Conservation (phyloP, 2,888 invertebrate species). For the Amblyjoppa proteus region DNA sequence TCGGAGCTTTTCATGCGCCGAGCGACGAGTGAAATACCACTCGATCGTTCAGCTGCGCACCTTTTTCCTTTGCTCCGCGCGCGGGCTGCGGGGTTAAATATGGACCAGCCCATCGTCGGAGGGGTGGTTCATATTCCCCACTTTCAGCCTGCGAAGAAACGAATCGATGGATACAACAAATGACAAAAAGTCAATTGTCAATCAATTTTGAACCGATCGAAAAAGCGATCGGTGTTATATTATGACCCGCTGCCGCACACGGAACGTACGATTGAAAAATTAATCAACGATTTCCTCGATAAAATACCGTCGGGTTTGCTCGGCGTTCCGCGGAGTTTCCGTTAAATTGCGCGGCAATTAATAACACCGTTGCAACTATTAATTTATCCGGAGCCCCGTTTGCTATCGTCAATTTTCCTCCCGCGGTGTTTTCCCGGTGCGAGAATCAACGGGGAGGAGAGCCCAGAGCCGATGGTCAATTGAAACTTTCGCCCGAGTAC, state of each 20-base stretch:
- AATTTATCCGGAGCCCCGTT: conserved; percentile 34
- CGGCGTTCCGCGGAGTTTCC: neutral
- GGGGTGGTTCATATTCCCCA: too few species aligned
- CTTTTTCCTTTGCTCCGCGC: neutral
- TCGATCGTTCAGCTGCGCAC: neutral
- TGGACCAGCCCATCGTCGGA: too few species aligned
- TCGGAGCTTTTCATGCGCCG: neutral
- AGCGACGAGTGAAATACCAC: neutral
- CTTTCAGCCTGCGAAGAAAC: neutral
- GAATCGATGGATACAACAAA: neutral
- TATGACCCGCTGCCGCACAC: neutral
- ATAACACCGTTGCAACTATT: conserved; percentile 40
- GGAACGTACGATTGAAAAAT: conserved; percentile 36
- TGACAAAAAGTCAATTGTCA: neutral
- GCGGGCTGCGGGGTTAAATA: too few species aligned
- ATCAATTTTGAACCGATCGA: conserved; percentile 47
- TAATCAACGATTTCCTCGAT: conserved; percentile 13
- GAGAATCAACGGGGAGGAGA: conserved; percentile 7
- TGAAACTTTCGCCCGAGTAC: conserved; percentile 40
- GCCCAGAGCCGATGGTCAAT: conserved; percentile 52
- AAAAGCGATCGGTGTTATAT: conserved; percentile 48
- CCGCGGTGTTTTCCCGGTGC: neutral
- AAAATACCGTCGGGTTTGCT: neutral
- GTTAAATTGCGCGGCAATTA: conserved; percentile 28
- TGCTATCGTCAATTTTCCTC: conserved; percentile 20